phyloP scores from a whole-genome alignment of 1,140 invertebrate species.

The Caenorhabditis briggsae region DNA sequence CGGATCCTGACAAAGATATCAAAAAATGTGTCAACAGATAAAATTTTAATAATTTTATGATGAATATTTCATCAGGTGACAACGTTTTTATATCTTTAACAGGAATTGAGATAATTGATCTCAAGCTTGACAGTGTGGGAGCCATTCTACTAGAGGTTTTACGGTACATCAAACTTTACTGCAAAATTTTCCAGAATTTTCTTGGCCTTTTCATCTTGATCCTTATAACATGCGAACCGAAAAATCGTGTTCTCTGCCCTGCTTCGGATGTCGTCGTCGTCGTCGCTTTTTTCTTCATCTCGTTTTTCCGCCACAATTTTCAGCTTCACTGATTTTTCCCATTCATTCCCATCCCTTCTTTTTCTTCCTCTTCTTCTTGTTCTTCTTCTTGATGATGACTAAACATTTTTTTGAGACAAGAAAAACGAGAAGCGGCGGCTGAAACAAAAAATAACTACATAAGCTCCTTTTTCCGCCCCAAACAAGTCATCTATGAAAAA shows the following conservation, averaged over 20 bases:
- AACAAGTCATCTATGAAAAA: constrained; percentile 4
- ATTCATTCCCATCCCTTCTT: background rate
- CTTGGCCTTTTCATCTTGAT: background rate
- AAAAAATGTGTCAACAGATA: too few species aligned
- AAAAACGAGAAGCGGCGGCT: background rate
- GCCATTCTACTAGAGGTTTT: too few species aligned
- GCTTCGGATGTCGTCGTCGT: background rate
- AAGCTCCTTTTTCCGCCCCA: background rate
- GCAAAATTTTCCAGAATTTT: background rate
- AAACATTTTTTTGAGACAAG: background rate
- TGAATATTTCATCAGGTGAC: too few species aligned
- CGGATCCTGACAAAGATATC: too few species aligned
- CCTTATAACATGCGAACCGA: background rate
- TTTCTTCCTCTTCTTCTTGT: background rate
- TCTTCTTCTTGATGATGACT: constrained; percentile 1
- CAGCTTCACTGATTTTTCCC: constrained; percentile 53
- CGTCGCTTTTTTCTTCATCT: background rate
- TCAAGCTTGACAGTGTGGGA: too few species aligned
- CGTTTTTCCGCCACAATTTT: background rate
- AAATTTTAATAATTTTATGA: too few species aligned
- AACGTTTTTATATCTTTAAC: too few species aligned
- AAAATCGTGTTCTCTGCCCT: constrained; percentile 34
- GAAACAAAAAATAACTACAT: background rate
- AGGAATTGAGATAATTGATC: too few species aligned
- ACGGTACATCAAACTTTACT: background rate